Evolutionary conservation across 1,140 invertebrate species (phyloP).

Genomic region (Eufriesea mexicana): DNA sequence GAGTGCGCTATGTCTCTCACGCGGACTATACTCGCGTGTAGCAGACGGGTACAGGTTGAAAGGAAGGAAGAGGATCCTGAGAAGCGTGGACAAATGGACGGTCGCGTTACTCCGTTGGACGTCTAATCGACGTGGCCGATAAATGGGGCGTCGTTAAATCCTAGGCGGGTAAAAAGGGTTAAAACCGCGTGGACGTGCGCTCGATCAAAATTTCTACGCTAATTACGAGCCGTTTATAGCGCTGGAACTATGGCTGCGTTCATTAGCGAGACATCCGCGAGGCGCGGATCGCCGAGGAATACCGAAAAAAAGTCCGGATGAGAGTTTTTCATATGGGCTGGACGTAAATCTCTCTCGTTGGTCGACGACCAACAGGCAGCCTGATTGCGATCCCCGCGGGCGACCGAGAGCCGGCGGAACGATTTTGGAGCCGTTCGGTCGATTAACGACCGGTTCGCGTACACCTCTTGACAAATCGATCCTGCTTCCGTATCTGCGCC

Average conservation of each 20-base stretch:
- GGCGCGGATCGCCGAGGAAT: neutral
- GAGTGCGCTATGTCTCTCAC: too few relatives aligned
- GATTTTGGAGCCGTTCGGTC: constrained; percentile 51
- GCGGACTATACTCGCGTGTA: too few relatives aligned
- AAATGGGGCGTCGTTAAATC: neutral
- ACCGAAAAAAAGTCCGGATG: constrained; percentile 8
- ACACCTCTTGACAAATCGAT: constrained; percentile 64
- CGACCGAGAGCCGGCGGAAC: constrained; percentile 37
- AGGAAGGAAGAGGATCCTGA: constrained; percentile 14
- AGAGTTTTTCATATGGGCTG: constrained; percentile 38
- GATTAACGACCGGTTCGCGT: constrained; percentile 57
- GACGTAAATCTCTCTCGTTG: constrained; percentile 52
- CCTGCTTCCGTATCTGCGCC: constrained; percentile 59
- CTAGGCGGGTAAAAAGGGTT: too few relatives aligned
- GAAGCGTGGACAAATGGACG: constrained; percentile 55
- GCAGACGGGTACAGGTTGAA: too few relatives aligned
- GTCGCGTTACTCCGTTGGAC: constrained; percentile 37
- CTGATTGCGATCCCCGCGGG: constrained; percentile 57
- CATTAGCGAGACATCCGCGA: constrained; percentile 22
- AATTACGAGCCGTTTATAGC: neutral
- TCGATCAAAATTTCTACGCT: constrained; percentile 27
- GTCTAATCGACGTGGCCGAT: constrained; percentile 30
- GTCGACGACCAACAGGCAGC: constrained; percentile 19
- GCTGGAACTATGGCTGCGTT: neutral
- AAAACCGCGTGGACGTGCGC: neutral